A percentile compares a stretch with the other conserved stretches of the same genome.
Evolutionary conservation across 2,113 vertebrate species (phyloP).

Genomic region (Barbus barbus): DNA sequence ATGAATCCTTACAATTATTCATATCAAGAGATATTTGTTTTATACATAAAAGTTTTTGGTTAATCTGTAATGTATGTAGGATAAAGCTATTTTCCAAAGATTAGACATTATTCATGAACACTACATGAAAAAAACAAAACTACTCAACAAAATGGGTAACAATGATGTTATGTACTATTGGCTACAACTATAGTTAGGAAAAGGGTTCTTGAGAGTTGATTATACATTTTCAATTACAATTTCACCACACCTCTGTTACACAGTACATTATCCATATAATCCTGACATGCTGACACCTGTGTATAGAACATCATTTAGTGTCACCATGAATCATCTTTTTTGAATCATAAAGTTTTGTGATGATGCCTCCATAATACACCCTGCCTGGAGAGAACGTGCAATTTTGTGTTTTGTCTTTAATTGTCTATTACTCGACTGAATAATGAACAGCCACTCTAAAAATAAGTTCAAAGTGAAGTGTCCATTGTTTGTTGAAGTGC

Average conservation of each 20-base stretch:
- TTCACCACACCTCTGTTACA: neutral
- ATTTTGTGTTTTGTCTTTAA: neutral
- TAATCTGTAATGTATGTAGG: neutral
- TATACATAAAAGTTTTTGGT: neutral
- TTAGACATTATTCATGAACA: neutral
- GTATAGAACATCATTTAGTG: neutral
- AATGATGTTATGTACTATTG: neutral
- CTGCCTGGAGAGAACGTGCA: neutral
- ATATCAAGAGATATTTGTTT: neutral
- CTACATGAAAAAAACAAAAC: neutral
- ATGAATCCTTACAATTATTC: neutral
- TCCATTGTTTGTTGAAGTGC: neutral
- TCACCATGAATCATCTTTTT: neutral
- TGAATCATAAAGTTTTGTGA: neutral
- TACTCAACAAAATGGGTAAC: neutral
- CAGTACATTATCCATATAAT: neutral
- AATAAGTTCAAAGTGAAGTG: constrained; percentile 5
- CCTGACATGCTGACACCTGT: neutral
- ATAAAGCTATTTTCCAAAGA: neutral
- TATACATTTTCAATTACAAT: neutral
- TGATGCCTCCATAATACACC: neutral
- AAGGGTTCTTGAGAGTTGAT: neutral
- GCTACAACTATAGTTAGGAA: neutral
- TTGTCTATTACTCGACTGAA: neutral
- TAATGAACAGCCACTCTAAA: neutral